Base-by-base conservation (phyloP, 2,888 invertebrate genomes). In the Euphydryas editha region DNA sequence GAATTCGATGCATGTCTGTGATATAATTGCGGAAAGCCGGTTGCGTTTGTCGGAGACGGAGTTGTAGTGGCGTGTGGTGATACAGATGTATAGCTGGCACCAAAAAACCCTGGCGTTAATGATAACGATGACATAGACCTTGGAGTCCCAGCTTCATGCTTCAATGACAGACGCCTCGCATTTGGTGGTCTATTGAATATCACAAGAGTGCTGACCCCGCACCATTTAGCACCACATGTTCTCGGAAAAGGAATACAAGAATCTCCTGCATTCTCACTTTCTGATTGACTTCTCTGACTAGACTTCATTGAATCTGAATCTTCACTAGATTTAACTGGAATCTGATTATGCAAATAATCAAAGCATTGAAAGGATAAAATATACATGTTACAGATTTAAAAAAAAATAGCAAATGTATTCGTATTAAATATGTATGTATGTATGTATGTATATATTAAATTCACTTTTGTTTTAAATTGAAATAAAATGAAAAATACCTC, bases 211-310 rank as follows among this genome's bases (percentile, higher is more conserved):
- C 97, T 97, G 21, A 96, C 96, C 30, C 96, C 96, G 86, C 97
- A 98, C 93, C 99, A 99, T 77, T 96, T 96, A 0, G 98, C 98
- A 0, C 98, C 98, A 11, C 98, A 98, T 0, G 98, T 99, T 62
- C 98, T 94, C 0, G 99, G 99, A 86, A 98, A 99, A 0, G 99
- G 99, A 74, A 99, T 97, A 81, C 97, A 97, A 8, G 97, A 95
- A 79, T 97, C 97, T 39, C 94, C 93, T 0, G 92, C 92, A 71
- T 91, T 91, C 70, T 92, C 93, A 70, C 92, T 87, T 68, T 93
- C 93, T 0, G 93, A 93, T 69, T 91, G 90, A 75, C 92, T 90
- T 70, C 91, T 76, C 76, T 92, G 92, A 70, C 90, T 90, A 17
- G 90, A 90, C 73, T 91, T 92, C 81, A 90, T 86, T 1, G 90